A percentile compares a stretch with the other conserved stretches of the same genome.
phyloP scores from a whole-genome alignment of 92 coral and sea anemone species.

The Galaxea fascicularis region DNA sequence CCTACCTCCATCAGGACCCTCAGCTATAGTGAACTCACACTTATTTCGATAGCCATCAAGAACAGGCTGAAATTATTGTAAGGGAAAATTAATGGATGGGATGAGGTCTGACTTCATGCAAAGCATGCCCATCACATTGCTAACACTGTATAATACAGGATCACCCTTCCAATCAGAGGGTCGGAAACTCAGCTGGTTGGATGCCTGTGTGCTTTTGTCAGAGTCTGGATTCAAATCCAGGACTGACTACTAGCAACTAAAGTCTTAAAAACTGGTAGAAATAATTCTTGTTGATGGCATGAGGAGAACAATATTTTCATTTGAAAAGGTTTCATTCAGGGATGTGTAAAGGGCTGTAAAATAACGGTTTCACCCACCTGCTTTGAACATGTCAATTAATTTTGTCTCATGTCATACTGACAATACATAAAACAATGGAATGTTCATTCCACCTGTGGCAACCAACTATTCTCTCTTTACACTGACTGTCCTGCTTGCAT shows the following conservation, averaged over 20 bases:
- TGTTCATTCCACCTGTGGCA: too few relatives aligned
- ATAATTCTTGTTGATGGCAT: too few relatives aligned
- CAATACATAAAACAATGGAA: too few relatives aligned
- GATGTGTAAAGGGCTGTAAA: too few relatives aligned
- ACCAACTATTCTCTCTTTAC: too few relatives aligned
- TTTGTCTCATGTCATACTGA: too few relatives aligned
- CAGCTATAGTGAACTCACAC: conserved; percentile 97
- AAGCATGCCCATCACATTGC: conserved; percentile 40
- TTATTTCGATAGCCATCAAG: conserved; percentile 98
- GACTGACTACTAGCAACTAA: background rate
- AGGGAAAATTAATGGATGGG: conserved; percentile 66
- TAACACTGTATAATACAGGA: background rate
- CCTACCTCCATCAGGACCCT: conserved; percentile 97
- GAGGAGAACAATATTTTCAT: too few relatives aligned
- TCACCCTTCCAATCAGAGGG: conserved; percentile 5
- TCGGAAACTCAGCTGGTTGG: background rate
- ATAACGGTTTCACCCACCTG: too few relatives aligned
- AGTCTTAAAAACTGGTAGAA: background rate
- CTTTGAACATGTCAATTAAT: too few relatives aligned
- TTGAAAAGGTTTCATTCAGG: too few relatives aligned
- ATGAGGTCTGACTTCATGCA: conserved; percentile 77
- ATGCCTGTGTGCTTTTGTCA: background rate
- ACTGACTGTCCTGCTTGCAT: background rate
- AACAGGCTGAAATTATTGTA: conserved; percentile 80
- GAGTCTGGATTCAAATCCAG: background rate